Percentiles rank a stretch among this genome's conserved stretches.
These are phyloP conservation scores for Sweltsa coloradensis DNA, from an alignment of 1,140 invertebrate species.

Conservation along the genomic window DNA sequence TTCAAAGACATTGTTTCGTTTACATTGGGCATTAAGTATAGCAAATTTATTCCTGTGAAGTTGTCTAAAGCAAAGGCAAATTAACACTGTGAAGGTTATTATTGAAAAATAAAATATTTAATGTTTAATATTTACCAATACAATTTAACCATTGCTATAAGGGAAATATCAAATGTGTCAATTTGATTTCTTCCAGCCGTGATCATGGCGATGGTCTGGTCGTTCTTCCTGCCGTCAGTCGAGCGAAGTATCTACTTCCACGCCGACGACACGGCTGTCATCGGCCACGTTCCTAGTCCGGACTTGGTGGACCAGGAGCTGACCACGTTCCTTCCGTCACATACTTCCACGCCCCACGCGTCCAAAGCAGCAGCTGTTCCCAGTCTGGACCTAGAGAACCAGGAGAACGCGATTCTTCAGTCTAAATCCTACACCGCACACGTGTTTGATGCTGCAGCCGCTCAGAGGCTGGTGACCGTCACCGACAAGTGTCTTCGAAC, in stretches of 20 bases:
- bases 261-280: conserved; percentile 25
- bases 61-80: background rate
- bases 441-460: no score
- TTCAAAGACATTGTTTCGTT: no score
- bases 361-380: no score
- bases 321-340: background rate
- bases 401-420: no score
- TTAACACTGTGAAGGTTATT: background rate
- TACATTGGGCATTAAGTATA: no score
- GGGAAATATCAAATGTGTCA: no score
- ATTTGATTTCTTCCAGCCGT: conserved; percentile 39
- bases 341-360: no score
- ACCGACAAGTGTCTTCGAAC: background rate
- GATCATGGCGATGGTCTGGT: conserved; percentile 55
- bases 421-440: no score
- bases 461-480: background rate
- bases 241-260: conserved; percentile 71
- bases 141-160: no score
- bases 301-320: conserved; percentile 2
- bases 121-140: background rate
- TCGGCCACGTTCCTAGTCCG: background rate
- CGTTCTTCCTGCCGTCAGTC: conserved; percentile 61
- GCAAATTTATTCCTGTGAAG: no score
- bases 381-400: no score
- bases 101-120: background rate